Conservation (phyloP, 2,797 vertebrate genomes). For the Squalus acanthias region DNA sequence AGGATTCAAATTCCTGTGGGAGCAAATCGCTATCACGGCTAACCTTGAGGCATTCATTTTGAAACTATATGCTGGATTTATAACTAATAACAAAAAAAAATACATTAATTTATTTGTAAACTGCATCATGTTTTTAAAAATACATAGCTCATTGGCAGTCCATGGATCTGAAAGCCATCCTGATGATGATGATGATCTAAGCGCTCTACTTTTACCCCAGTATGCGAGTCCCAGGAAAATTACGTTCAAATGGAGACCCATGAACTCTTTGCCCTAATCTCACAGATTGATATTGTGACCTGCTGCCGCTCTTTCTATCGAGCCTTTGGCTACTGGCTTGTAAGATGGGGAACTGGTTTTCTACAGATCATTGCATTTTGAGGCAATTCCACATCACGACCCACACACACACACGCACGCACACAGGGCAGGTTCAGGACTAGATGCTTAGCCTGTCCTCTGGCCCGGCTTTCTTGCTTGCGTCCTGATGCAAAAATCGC, state of each 20-base stretch:
- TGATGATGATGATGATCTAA: too few species aligned
- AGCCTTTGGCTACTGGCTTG: background rate
- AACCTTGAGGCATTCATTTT: background rate
- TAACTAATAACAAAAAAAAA: background rate
- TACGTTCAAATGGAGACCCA: too few species aligned
- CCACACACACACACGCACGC: background rate
- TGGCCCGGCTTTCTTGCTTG: background rate
- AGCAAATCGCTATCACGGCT: background rate
- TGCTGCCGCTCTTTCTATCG: background rate
- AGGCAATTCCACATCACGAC: background rate
- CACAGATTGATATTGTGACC: background rate
- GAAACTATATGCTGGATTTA: background rate
- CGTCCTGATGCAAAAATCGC: background rate
- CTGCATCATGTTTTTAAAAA: background rate
- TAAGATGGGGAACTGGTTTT: background rate
- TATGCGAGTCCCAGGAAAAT: too few species aligned
- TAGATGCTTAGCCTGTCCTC: background rate
- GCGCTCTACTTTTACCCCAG: too few species aligned
- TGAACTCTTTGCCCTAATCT: too few species aligned
- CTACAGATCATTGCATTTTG: background rate
- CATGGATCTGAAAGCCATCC: too few species aligned
- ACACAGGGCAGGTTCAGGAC: background rate
- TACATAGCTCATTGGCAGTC: background rate
- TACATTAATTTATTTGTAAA: background rate
- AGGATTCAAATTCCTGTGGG: background rate